Base-by-base conservation (phyloP, 2,888 invertebrate genomes). In the Trypoxylon attenuatum region DNA sequence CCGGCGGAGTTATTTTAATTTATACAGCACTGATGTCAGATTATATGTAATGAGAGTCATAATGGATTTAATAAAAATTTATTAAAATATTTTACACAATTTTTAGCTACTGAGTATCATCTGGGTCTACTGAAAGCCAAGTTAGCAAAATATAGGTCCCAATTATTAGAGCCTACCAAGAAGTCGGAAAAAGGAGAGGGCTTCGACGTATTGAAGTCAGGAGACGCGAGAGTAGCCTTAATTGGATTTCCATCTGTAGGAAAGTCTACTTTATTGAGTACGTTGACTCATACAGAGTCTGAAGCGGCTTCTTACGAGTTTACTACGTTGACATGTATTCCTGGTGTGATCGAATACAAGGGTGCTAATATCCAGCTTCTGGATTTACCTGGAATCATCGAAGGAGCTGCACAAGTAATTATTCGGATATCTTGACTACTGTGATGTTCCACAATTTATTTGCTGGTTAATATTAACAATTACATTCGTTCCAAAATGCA, bases 191-290 rank as follows among this genome's bases (percentile, higher is more conserved):
- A 98, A 86, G 97, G 97, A 18, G 96, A 96, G 88, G 99, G 99
- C 0, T 99, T 99, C 88, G 99, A 99, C 92, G 99, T 99, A 6
- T 91, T 99, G 77, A 99, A 99, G 88, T 98, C 98, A 79, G 99
- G 99, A 46, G 99, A 99, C 92, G 99, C 99, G 5, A 90, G 99
- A 83, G 97, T 98, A 10, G 98, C 98, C 5, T 90, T 99, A 3
- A 99, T 99, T 79, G 99, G 99, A 33, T 99, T 99, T 87, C 99
- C 99, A 5, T 99, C 99, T 8, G 98, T 98, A 25, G 98, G 98
- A 88, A 98, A 98, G 93, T 99, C 99, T 0, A 99, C 99, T 0
- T 89, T 99, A 55, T 89, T 99, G 67, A 98, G 96, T 74, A 97
- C 97, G 0, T 87, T 99, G 79, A 99, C 99, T 0, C 94, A 94